Base-by-base conservation (phyloP, 1,140 invertebrate genomes). In the Pseudoatta argentina region DNA sequence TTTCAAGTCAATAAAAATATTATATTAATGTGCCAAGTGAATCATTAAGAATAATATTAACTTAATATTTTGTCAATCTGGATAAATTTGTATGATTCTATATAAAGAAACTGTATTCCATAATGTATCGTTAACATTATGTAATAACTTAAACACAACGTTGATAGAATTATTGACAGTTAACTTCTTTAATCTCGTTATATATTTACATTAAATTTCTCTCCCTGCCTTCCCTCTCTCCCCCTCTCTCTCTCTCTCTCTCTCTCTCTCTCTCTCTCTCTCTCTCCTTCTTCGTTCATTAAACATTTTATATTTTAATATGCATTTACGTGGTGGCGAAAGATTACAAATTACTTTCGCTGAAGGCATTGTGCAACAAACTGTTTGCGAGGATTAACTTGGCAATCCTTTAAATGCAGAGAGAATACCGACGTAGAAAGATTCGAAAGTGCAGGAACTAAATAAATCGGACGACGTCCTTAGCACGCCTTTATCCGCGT, bases 351-450 rank as follows among this genome's bases (percentile, higher is more conserved):
- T 81, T 81, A 24, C 77, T 81, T 71, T 71, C 5, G 51, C 64
- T 51, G n/a, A 59, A 48, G 55, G 44, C 27, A 27, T 53, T 67
- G 79, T 44, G 39, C 69, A 57, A 69, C 66, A 51, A 83, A 83
- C 55, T 72, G 69, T 83, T 89, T 57, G 53, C 53, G 14, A 55
- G 82, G 63, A 91, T 90, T 91, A 88, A 72, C 67, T 57, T 34
- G 85, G 88, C 89, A 89, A 89, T 89, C 88, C 88, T n/a, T 59
- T 57, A 88, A 64, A 89, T 83, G 88, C 81, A 89, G 73, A 53
- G 77, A 53, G 69, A 88, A 86, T 82, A 71, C 76, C 66, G 75
- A 89, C 59, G 21, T 73, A 57, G 55, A 83, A 51, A 73, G 79
- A 83, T 83, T 86, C 76, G n/a, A 63, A 71, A 88, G 81, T 53